Conservation (phyloP, 2,888 invertebrate genomes). For the Acleris laterana region DNA sequence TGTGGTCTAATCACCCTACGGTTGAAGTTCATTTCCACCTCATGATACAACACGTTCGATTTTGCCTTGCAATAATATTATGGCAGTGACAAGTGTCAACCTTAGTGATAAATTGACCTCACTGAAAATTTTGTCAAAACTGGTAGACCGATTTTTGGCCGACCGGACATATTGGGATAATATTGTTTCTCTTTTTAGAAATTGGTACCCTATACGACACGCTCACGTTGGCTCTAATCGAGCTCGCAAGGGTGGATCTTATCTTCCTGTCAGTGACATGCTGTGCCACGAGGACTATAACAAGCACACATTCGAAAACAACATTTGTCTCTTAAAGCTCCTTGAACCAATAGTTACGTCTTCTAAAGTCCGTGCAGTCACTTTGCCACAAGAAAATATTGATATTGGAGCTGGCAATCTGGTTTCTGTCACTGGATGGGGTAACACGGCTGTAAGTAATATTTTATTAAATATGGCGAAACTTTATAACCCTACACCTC, state of each 20-base stretch:
- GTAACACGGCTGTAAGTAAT: neutral
- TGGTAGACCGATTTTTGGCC: too few relatives aligned
- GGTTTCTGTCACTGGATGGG: neutral
- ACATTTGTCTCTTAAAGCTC: constrained; percentile 22
- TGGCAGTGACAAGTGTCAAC: too few relatives aligned
- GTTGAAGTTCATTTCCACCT: too few relatives aligned
- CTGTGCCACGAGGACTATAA: constrained; percentile 1
- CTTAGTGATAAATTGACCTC: too few relatives aligned
- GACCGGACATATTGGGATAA: too few relatives aligned
- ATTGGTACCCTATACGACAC: constrained; percentile 40
- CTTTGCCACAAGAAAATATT: neutral
- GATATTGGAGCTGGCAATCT: neutral
- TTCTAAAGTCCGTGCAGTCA: neutral
- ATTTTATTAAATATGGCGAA: too few relatives aligned
- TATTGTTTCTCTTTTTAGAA: neutral
- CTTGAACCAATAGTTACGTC: neutral
- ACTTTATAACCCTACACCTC: neutral
- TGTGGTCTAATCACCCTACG: too few relatives aligned
- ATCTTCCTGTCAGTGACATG: constrained; percentile 41
- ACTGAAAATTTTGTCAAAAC: too few relatives aligned
- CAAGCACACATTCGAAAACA: neutral
- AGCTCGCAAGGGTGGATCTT: constrained; percentile 40
- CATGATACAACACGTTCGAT: too few relatives aligned
- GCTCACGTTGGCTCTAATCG: constrained; percentile 49
- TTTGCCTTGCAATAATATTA: too few relatives aligned